phyloP scores from a whole-genome alignment of 2,797 vertebrate genomes.

The Mareca penelope region DNA sequence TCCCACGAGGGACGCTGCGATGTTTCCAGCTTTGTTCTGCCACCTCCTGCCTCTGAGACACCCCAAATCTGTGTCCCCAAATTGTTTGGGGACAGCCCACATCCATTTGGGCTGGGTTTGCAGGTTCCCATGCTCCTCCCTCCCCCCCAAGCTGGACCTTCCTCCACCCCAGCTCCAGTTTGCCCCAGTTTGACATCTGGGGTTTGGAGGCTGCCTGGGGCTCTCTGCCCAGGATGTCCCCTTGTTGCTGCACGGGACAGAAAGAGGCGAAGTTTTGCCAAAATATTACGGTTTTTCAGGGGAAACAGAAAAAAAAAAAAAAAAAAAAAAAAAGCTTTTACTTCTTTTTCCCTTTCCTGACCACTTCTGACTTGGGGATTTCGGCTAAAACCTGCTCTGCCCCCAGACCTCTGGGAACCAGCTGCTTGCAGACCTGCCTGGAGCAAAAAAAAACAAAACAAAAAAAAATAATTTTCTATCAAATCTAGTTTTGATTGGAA shows the following conservation, averaged over 20 bases:
- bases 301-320: neutral
- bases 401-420: neutral
- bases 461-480: neutral
- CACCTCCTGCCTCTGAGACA: neutral
- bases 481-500: neutral
- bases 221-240: neutral
- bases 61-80: neutral
- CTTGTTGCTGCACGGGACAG: accelerated
- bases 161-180: neutral
- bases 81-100: accelerated
- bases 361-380: neutral
- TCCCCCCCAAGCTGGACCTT: neutral
- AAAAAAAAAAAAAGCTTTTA: neutral
- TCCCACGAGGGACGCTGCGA: neutral
- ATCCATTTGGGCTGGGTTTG: accelerated
- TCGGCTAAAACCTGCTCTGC: neutral
- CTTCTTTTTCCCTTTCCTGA: neutral
- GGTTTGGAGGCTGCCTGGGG: neutral
- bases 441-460: neutral
- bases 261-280: neutral
- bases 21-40: neutral
- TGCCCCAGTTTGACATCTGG: neutral
- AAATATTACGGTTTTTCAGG: neutral
- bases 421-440: neutral
- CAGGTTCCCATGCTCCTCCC: neutral